A percentile compares a stretch with the other conserved stretches of the same genome.
Conservation (phyloP, 2,113 vertebrate species). For the Alces alces region DNA sequence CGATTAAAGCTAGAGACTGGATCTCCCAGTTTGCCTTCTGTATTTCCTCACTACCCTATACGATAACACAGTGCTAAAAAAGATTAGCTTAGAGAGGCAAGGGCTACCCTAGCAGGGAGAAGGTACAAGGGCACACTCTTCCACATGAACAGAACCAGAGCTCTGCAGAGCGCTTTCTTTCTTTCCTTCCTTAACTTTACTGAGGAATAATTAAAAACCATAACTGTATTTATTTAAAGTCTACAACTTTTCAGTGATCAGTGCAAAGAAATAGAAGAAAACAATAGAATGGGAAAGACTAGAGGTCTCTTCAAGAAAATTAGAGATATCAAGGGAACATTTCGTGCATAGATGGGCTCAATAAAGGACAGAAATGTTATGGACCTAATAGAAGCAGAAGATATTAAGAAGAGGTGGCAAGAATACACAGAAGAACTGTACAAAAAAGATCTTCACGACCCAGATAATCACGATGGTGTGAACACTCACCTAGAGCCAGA, state of each 20-base stretch:
- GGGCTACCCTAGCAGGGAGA: not conserved
- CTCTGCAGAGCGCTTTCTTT: not conserved
- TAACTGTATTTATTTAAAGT: not conserved
- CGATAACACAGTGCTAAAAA: not conserved
- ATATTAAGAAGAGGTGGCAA: not conserved
- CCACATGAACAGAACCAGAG: not conserved
- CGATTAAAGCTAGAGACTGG: slow-evolving; percentile 28
- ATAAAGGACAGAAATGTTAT: not conserved
- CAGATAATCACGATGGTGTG: not conserved
- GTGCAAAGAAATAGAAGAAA: not conserved
- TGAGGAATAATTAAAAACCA: not conserved
- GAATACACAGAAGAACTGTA: not conserved
- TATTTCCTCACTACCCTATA: slow-evolving; percentile 14
- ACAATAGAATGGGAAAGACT: not conserved
- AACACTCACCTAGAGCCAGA: not conserved
- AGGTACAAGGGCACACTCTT: not conserved
- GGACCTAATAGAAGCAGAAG: not conserved
- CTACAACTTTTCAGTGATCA: not conserved
- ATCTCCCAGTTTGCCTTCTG: not conserved
- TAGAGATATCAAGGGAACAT: not conserved
- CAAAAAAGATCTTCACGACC: not conserved
- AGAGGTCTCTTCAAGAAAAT: not conserved
- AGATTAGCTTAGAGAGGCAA: not conserved
- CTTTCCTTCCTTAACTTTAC: not conserved
- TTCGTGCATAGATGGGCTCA: not conserved